Evolutionary conservation across 2,113 vertebrate species (phyloP).

Genomic region (Clarias macrocephalus): DNA sequence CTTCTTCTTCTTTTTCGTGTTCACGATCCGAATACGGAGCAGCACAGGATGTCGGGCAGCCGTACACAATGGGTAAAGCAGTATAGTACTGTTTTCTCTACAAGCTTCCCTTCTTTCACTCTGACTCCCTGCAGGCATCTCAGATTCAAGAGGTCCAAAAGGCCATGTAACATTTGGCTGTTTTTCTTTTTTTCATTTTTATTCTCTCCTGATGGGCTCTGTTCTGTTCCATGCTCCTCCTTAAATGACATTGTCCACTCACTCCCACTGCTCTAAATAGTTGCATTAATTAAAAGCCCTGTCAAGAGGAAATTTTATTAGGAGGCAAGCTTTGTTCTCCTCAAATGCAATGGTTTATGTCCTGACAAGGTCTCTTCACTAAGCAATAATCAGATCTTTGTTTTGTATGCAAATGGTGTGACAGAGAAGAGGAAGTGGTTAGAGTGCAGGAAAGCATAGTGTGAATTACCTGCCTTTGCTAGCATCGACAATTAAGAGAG

Average conservation of each 20-base stretch:
- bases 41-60: constrained; percentile 87
- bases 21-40: constrained; percentile 84
- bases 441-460: neutral
- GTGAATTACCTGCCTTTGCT: neutral
- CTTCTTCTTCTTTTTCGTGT: constrained; percentile 85
- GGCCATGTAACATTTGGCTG: constrained; percentile 35
- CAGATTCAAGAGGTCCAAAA: constrained; percentile 22
- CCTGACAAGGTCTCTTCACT: constrained; percentile 36
- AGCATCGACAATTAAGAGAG: constrained; percentile 7
- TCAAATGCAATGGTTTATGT: constrained; percentile 18
- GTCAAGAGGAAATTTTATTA: constrained; percentile 34
- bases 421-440: constrained; percentile 22
- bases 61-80: constrained; percentile 91
- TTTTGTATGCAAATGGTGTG: constrained; percentile 49
- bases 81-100: neutral
- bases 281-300: constrained; percentile 52
- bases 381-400: constrained; percentile 52
- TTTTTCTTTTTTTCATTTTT: neutral
- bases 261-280: constrained; percentile 46
- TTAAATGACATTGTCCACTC: constrained; percentile 36
- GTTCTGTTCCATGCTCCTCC: constrained; percentile 26
- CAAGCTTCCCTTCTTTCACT: constrained; percentile 4
- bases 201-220: neutral
- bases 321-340: constrained; percentile 32
- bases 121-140: neutral